Evolutionary conservation across 2,113 vertebrate genomes (phyloP).

Genomic region (Hiodon tergisus): DNA sequence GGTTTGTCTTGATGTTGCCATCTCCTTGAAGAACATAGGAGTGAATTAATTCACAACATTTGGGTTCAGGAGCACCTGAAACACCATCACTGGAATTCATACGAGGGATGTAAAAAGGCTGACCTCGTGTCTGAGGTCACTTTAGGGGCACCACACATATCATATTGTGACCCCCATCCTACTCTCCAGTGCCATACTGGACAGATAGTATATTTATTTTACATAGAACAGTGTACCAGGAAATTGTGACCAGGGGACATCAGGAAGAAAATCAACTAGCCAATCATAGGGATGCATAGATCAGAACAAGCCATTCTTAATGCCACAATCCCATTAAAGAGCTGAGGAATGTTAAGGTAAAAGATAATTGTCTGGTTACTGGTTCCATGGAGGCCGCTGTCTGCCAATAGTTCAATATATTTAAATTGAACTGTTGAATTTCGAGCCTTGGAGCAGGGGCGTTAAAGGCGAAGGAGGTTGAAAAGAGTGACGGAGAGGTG

Average conservation of each 20-base stretch:
- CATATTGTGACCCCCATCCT: too few species aligned
- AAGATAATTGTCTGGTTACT: constrained; percentile 47
- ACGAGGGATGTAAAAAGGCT: too few species aligned
- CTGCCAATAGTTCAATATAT: constrained; percentile 49
- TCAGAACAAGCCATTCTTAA: constrained; percentile 22
- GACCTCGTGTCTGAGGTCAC: too few species aligned
- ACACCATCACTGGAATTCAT: too few species aligned
- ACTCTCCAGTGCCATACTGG: neutral
- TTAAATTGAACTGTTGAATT: constrained; percentile 54
- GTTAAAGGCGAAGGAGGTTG: neutral
- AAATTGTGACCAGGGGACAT: constrained; percentile 13
- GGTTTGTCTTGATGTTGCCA: too few species aligned
- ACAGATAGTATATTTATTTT: constrained; percentile 35
- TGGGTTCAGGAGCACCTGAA: too few species aligned
- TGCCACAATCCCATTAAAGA: neutral
- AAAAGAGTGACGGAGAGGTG: constrained; percentile 6
- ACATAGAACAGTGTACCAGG: neutral
- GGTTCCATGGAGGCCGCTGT: constrained; percentile 49
- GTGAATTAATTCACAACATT: too few species aligned
- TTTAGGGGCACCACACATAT: too few species aligned
- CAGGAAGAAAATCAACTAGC: constrained; percentile 41
- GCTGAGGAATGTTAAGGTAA: constrained; percentile 21
- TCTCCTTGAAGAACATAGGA: too few species aligned
- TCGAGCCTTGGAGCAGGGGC: constrained; percentile 17
- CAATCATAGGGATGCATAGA: constrained; percentile 30